Conservation (phyloP, 2,888 invertebrate species). For the Pyrocoelia pectoralis region DNA sequence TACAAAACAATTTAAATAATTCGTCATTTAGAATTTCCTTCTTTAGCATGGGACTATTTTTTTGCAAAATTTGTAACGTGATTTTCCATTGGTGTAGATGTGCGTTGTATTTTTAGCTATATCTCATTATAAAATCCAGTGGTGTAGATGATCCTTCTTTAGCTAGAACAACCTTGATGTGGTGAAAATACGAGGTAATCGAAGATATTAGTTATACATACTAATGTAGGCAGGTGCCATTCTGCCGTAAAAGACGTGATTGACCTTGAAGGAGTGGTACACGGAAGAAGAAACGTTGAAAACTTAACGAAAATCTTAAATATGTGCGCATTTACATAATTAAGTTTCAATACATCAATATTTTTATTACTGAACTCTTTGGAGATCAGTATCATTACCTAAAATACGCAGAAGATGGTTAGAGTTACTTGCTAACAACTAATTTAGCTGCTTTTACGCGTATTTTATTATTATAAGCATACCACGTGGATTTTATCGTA, state of each 20-base stretch:
- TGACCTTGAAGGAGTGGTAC: constrained; percentile 43
- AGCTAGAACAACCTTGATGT: constrained; percentile 43
- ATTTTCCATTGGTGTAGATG: constrained; percentile 15
- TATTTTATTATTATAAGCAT: too few relatives aligned
- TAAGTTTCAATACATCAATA: too few relatives aligned
- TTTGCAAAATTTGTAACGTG: constrained; percentile 16
- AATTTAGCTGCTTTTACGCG: too few relatives aligned
- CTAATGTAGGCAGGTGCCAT: constrained; percentile 43
- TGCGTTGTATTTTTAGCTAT: constrained; percentile 22
- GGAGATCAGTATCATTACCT: too few relatives aligned
- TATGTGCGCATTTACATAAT: not conserved
- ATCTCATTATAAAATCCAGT: constrained; percentile 41
- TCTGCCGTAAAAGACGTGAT: constrained; percentile 38
- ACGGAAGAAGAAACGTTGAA: constrained; percentile 42
- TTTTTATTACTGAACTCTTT: too few relatives aligned
- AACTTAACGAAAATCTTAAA: not conserved
- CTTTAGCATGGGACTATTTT: constrained; percentile 4
- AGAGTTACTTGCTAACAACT: too few relatives aligned
- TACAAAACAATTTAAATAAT: constrained; percentile 19
- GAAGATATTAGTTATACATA: constrained; percentile 45
- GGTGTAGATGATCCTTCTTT: constrained; percentile 43
- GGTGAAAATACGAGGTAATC: constrained; percentile 44
- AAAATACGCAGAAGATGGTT: too few relatives aligned
- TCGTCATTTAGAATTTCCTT: constrained; percentile 19
- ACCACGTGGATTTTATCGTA: too few relatives aligned